Conservation (phyloP, 1,140 invertebrate species). For the Hyles euphorbiae region DNA sequence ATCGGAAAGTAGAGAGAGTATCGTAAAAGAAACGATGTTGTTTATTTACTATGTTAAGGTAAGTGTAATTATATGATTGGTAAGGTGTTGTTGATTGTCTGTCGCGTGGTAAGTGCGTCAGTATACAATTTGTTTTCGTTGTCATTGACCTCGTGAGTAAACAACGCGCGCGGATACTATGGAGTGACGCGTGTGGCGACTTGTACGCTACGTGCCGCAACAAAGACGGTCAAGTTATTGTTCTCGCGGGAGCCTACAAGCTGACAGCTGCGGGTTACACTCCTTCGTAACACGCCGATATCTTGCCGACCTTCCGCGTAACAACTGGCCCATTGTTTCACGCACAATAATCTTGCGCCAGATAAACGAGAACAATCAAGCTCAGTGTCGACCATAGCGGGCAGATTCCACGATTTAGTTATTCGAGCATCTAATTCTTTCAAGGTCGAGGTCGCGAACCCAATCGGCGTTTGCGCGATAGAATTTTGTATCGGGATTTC, state of each 20-base stretch:
- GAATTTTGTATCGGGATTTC: conserved; percentile 40
- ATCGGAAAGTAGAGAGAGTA: neutral
- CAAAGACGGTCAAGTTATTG: conserved; percentile 49
- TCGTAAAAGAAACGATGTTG: neutral
- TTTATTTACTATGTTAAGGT: neutral
- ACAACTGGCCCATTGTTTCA: conserved; percentile 41
- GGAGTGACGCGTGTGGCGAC: conserved; percentile 43
- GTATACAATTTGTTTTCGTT: conserved; percentile 37
- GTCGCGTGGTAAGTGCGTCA: conserved; percentile 6
- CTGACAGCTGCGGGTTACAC: too few species aligned
- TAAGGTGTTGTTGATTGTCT: conserved; percentile 17
- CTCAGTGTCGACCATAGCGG: conserved; percentile 7
- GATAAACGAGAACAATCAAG: conserved; percentile 23
- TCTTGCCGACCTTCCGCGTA: conserved; percentile 23
- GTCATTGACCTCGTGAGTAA: conserved; percentile 38
- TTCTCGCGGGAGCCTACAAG: conserved; percentile 31
- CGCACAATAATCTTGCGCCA: conserved; percentile 25
- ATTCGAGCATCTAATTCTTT: conserved; percentile 31
- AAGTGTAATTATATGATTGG: neutral
- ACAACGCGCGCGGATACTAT: conserved; percentile 24
- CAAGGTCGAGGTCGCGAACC: conserved; percentile 25
- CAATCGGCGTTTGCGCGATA: conserved; percentile 29
- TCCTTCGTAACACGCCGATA: conserved; percentile 30
- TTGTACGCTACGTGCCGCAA: conserved; percentile 43
- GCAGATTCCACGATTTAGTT: conserved; percentile 17